A percentile compares a stretch with the other conserved stretches of the same genome.
These are phyloP conservation scores for Microctonus brassicae DNA, from an alignment of 2,888 invertebrate species.

Conservation along the genomic window DNA sequence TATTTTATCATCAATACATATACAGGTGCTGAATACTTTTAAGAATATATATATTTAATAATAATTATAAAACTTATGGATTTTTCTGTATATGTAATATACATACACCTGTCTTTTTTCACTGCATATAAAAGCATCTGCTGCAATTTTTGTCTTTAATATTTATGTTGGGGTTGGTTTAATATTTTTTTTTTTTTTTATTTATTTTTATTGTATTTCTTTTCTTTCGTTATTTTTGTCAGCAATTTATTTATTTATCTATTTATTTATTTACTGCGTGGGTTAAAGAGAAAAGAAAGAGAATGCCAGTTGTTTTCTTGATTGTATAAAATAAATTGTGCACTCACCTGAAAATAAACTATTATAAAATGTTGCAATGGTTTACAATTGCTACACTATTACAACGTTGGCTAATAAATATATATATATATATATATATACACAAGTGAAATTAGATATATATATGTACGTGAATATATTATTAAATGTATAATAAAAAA, in stretches of 20 bases:
- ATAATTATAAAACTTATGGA: not conserved
- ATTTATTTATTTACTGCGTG: not conserved
- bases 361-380: not conserved
- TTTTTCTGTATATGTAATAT: not conserved
- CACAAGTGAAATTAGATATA: too few species aligned
- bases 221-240: not conserved
- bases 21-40: too few species aligned
- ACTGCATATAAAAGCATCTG: constrained; percentile 4
- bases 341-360: not conserved
- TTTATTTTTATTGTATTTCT: not conserved
- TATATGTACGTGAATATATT: too few species aligned
- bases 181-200: not conserved
- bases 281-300: not conserved
- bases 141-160: not conserved
- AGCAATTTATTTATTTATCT: too few species aligned
- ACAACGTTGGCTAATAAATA: too few species aligned
- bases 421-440: too few species aligned
- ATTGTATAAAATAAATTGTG: not conserved
- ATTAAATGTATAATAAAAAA: too few species aligned
- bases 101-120: constrained; percentile 8
- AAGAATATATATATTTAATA: too few species aligned
- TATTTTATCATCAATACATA: too few species aligned
- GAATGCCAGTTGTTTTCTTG: not conserved
- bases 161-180: not conserved
- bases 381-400: not conserved